Evolutionary conservation across 1,140 invertebrate genomes (phyloP), one percentile per base, ranked within the genome.

Genomic region (Bombus confusus): DNA sequence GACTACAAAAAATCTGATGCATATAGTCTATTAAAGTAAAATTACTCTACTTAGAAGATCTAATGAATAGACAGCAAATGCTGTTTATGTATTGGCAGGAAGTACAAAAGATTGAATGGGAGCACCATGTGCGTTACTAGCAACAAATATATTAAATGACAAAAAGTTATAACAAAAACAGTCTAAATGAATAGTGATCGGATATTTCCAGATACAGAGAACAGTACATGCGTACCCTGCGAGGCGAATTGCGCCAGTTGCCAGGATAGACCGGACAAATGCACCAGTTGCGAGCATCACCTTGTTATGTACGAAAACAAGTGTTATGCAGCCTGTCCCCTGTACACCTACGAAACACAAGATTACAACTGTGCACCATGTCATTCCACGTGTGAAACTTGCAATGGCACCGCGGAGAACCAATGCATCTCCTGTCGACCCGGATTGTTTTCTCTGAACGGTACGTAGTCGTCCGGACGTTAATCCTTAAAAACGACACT

Each of bases 271-370:
- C 97, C 98, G 2, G 97, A 98, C 89, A 96, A 96, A 88, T 98
- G 98, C 92, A 97, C 97, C 31, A 97, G 97, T 86, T 98, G 98
- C 92, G 97, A 98, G 87, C 97, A 97, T 94, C 97, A 98, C 91
- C 95, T 98, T 74, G 96, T 98, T 28, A 96, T 98, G 88, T 96
- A 97, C 91, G 96, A 97, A 82, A 97, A 97, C 88, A 97, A 97
- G 89, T 98, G 98, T 94, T 96, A 97, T 82, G 97, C 97, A 4
- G 96, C 97, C 2, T 99, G 98, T 95, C 98, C 98, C 5, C 89
- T 96, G 2, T 96, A 97, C 84, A 98, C 97, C 1, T 98, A 96
- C 92, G 97, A 98, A 95, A 98, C 97, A 2, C 97, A 98, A 88
- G 97, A 98, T 92, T 97, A 98, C 93, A 96, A 96, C 90, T 98